These are phyloP conservation scores for Ophraella communa DNA, from an alignment of 2,888 invertebrate genomes.

Conservation along the genomic window DNA sequence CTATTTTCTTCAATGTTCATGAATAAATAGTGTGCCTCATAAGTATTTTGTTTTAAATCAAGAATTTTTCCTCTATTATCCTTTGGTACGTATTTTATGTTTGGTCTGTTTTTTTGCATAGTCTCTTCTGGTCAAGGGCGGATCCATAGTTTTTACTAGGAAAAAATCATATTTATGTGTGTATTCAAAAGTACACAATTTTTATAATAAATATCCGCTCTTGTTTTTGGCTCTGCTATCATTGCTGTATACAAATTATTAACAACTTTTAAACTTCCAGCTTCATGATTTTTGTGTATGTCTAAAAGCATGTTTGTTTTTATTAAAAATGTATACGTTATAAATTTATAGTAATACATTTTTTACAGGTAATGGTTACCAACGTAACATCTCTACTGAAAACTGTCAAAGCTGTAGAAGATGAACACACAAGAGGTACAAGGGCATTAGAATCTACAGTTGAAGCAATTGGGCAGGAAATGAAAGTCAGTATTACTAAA, in stretches of 20 bases:
- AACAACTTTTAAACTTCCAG: constrained; percentile 34
- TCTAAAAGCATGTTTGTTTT: constrained; percentile 51
- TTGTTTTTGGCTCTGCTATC: constrained; percentile 14
- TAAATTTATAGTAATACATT: constrained; percentile 16
- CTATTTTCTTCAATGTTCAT: constrained; percentile 41
- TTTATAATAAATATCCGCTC: constrained; percentile 3
- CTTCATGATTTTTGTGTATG: constrained; percentile 35
- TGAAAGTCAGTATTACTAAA: constrained; percentile 68
- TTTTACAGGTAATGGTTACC: constrained; percentile 91
- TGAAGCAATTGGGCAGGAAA: constrained; percentile 96
- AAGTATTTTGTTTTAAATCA: constrained; percentile 26
- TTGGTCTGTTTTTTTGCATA: constrained; percentile 24
- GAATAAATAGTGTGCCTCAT: constrained; percentile 39
- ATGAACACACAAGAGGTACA: constrained; percentile 96
- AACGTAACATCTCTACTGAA: constrained; percentile 98
- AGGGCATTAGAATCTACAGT: constrained; percentile 96
- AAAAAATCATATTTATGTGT: too few species aligned
- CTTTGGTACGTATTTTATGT: constrained; percentile 33
- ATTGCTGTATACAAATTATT: constrained; percentile 17
- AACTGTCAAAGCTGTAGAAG: constrained; percentile 99
- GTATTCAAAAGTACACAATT: too few species aligned
- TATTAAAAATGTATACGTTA: not conserved
- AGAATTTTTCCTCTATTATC: constrained; percentile 15
- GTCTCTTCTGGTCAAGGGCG: constrained; percentile 23
- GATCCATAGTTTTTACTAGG: not conserved